phyloP scores from a whole-genome alignment of 2,113 vertebrate species.

The Syrmaticus mikado region DNA sequence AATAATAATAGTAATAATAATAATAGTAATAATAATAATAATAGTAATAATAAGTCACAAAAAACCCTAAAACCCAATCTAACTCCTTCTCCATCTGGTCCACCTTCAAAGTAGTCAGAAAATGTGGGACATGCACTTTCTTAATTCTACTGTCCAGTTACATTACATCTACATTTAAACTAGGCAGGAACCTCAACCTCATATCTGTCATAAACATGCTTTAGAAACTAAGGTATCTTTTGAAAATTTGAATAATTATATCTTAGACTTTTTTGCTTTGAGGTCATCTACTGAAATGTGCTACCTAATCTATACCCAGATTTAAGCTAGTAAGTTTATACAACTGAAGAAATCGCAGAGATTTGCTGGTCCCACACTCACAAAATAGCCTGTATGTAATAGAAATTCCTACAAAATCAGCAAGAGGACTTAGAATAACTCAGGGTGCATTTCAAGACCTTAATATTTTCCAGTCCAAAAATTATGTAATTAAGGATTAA shows the following conservation, averaged over 20 bases:
- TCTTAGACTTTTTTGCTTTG: not conserved
- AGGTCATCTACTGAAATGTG: not conserved
- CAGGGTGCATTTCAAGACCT: not conserved
- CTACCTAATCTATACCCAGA: not conserved
- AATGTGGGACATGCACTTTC: not conserved
- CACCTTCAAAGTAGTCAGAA: not conserved
- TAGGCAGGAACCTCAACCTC: not conserved
- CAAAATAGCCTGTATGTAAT: fast-evolving
- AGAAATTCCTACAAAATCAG: not conserved
- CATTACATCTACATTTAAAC: not conserved
- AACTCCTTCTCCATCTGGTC: not conserved
- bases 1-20: not conserved
- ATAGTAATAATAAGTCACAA: no score
- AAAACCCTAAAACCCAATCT: not conserved
- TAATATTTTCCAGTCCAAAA: not conserved
- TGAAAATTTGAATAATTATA: not conserved
- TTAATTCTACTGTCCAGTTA: not conserved
- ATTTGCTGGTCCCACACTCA: not conserved
- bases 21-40: not conserved
- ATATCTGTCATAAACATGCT: not conserved
- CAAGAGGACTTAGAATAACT: not conserved
- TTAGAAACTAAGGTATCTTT: not conserved
- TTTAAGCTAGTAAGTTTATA: not conserved
- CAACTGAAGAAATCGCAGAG: not conserved
- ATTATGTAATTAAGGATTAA: not conserved